These are phyloP conservation scores for Hirudinaria manillensis DNA, from an alignment of 2,888 invertebrate species.

Conservation along the genomic window DNA sequence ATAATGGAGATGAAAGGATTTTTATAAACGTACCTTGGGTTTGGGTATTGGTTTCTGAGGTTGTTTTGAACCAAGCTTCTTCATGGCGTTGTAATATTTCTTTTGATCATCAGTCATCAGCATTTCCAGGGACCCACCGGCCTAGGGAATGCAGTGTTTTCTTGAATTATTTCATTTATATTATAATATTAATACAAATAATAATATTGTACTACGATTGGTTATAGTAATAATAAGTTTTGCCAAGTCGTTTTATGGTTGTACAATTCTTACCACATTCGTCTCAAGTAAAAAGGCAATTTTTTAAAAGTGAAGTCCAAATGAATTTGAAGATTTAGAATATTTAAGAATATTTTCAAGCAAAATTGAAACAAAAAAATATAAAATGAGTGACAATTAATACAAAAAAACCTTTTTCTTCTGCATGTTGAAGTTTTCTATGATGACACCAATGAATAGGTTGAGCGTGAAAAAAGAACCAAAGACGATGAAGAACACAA, in stretches of 20 bases:
- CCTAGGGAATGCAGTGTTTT: constrained; percentile 49
- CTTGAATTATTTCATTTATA: neutral
- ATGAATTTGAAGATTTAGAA: too few species aligned
- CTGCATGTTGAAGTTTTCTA: constrained; percentile 98
- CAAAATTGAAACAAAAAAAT: too few species aligned
- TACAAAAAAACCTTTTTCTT: constrained; percentile 91
- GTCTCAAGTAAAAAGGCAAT: too few species aligned
- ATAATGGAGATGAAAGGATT: too few species aligned
- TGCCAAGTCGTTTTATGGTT: too few species aligned
- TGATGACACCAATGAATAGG: constrained; percentile 99
- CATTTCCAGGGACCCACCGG: constrained; percentile 95
- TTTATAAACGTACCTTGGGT: constrained; percentile 68
- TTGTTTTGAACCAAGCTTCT: constrained; percentile 97
- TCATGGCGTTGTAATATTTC: constrained; percentile 94
- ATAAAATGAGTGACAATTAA: too few species aligned
- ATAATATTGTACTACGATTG: too few species aligned
- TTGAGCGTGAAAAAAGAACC: constrained; percentile 99
- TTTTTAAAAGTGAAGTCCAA: too few species aligned
- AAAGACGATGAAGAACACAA: constrained; percentile 98
- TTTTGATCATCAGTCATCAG: constrained; percentile 74
- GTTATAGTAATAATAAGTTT: too few species aligned
- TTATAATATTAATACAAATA: neutral
- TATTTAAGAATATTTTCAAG: too few species aligned
- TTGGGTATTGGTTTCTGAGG: constrained; percentile 95
- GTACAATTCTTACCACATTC: too few species aligned